Conservation (phyloP, 2,888 invertebrate genomes). For the Drosophila phalerata region DNA sequence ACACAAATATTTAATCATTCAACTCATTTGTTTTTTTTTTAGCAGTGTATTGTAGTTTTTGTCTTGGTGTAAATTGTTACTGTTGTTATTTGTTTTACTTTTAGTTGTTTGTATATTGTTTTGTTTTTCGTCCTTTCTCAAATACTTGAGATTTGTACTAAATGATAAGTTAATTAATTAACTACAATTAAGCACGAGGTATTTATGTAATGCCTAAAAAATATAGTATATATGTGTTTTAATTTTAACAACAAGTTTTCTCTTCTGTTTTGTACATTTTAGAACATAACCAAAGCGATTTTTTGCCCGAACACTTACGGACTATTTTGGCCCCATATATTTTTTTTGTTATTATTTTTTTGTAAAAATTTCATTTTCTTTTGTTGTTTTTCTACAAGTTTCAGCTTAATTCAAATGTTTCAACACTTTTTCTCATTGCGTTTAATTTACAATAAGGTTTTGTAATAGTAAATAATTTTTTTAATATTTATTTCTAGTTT, state of each 20-base stretch:
- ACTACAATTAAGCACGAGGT: constrained; percentile 43
- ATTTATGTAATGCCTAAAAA: constrained; percentile 26
- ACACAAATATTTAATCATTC: not conserved
- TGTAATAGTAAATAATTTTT: constrained; percentile 69
- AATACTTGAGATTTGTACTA: constrained; percentile 36
- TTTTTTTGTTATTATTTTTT: constrained; percentile 1
- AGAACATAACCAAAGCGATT: constrained; percentile 84
- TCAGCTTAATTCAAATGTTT: constrained; percentile 52
- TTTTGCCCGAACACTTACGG: constrained; percentile 86
- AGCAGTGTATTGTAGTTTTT: constrained; percentile 14
- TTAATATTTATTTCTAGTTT: constrained; percentile 26
- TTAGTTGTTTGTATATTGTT: constrained; percentile 47
- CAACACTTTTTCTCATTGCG: constrained; percentile 55
- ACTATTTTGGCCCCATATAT: constrained; percentile 85
- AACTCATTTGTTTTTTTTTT: not conserved
- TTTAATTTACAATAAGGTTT: constrained; percentile 83
- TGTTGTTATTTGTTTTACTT: constrained; percentile 33
- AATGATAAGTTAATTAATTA: constrained; percentile 61
- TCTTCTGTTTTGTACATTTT: constrained; percentile 69
- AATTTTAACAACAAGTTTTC: constrained; percentile 54
- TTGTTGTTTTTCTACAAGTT: constrained; percentile 81
- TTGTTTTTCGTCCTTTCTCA: constrained; percentile 37
- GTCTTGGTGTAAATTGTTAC: constrained; percentile 15
- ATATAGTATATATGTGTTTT: constrained; percentile 27
- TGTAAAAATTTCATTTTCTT: constrained; percentile 47